These are phyloP conservation scores for Eleutherodactylus coqui DNA, from an alignment of 2,797 vertebrate genomes.

Conservation along the genomic window DNA sequence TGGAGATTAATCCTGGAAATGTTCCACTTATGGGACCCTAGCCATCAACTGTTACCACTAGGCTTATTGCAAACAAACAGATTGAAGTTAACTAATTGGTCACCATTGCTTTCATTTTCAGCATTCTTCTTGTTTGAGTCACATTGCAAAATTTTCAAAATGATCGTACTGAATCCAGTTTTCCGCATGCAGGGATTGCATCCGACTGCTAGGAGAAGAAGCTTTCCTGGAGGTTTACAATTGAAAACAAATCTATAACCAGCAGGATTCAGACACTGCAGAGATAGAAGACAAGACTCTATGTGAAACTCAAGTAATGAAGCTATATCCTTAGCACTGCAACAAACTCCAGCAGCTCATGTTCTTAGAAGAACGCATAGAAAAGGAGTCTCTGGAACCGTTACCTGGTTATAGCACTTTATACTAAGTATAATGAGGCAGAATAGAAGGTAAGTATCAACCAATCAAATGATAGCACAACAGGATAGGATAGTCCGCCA, in stretches of 20 bases:
- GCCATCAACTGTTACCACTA: too few species aligned
- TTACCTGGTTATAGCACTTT: slow-evolving; percentile 24
- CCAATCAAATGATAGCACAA: too few species aligned
- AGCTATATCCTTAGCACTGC: slow-evolving; percentile 39
- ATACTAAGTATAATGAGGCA: neutral
- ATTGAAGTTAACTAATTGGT: too few species aligned
- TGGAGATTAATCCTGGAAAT: too few species aligned
- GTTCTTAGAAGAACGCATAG: slow-evolving; percentile 54
- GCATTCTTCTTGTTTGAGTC: too few species aligned
- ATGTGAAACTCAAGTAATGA: slow-evolving; percentile 41
- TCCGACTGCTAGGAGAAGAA: slow-evolving; percentile 53
- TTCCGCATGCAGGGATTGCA: slow-evolving; percentile 33
- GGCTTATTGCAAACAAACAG: too few species aligned
- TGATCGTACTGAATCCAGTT: neutral
- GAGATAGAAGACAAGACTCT: neutral
- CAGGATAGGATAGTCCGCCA: too few species aligned
- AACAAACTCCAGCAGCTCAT: slow-evolving; percentile 54
- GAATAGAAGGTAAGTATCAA: too few species aligned
- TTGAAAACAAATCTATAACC: slow-evolving; percentile 31
- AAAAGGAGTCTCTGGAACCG: neutral
- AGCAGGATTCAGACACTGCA: neutral
- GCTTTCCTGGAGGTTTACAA: slow-evolving; percentile 53
- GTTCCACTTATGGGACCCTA: too few species aligned
- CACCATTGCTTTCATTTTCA: too few species aligned
- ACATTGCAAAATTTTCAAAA: neutral